Base-by-base conservation (phyloP, 2,113 vertebrate genomes). In the Notarius quadriscutis region DNA sequence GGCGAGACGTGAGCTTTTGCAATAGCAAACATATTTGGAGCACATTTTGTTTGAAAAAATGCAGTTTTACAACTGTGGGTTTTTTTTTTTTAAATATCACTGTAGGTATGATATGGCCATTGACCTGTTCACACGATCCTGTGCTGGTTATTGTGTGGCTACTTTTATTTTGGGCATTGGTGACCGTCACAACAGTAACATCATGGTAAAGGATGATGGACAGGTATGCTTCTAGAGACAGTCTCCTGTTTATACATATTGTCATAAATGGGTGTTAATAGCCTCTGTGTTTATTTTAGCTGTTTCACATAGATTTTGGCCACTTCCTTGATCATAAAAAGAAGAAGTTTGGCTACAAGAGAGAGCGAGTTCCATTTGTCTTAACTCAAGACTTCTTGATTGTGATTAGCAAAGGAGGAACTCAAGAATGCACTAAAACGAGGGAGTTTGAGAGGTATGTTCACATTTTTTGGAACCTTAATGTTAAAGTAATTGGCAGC, bases 291-390 rank as follows among this genome's bases (percentile, higher is more conserved):
- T 91, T 82, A 41, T 41, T 90, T 78, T 92, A 99, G 98, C 94
- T 99, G 87, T 99, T 99, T 95, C 98, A 99, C 90, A 99, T 99
- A 94, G 98, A 99, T 92, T 99, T 99, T 89, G 98, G 98, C 58
- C 98, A 99, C 92, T 99, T 99, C 93, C 94, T 99, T 34, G 98
- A 99, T 93, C 98, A 99, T 89, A 99, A 99, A 94, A 99, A 99
- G 95, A 99, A 99, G 92, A 99, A 99, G 89, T 99, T 99, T 96
- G 98, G 98, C 78, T 99, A 99, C 93, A 99, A 99, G 94, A 95
- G 98, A 89, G 98, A 99, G 87, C 96, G 98, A 7, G 98, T 99
- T 22, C 98, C 98, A 4, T 99, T 99, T 91, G 98, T 99, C 57
- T 94, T 99, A 93, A 99, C 98, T 0, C 98, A 99, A 91, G 98